Conservation (phyloP, 2,797 vertebrate genomes). For the Tokudaia tokunoshimensis region DNA sequence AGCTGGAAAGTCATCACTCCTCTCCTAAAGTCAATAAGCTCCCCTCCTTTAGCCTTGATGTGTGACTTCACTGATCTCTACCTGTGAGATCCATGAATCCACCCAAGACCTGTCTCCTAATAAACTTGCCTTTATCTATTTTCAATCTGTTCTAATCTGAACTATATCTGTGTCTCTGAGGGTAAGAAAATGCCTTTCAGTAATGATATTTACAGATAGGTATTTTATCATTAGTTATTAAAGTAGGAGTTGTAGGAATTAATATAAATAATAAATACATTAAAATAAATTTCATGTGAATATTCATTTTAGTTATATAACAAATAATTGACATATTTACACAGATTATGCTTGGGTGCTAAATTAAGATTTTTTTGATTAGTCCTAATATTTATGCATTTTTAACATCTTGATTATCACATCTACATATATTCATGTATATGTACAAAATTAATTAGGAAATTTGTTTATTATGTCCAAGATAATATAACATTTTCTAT, state of each 20-base stretch:
- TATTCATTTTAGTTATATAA: constrained; percentile 38
- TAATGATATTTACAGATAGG: neutral
- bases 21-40: neutral
- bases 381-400: constrained; percentile 62
- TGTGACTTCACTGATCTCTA: neutral
- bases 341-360: neutral
- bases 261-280: neutral
- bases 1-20: neutral
- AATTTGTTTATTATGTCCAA: constrained; percentile 45
- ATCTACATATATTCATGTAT: constrained; percentile 25
- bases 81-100: neutral
- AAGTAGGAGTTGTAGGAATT: constrained; percentile 3
- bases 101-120: neutral
- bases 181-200: neutral
- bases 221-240: constrained; percentile 38
- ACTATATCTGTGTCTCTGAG: neutral
- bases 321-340: constrained; percentile 62
- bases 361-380: constrained; percentile 62
- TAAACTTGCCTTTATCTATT: neutral
- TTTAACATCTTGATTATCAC: neutral
- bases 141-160: neutral
- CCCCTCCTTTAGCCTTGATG: neutral
- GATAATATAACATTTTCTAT: constrained; percentile 24
- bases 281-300: constrained; percentile 24
- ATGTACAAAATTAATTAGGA: constrained; percentile 35